phyloP scores from a whole-genome alignment of 2,797 vertebrate genomes.

The Poeciliopsis gracilis region DNA sequence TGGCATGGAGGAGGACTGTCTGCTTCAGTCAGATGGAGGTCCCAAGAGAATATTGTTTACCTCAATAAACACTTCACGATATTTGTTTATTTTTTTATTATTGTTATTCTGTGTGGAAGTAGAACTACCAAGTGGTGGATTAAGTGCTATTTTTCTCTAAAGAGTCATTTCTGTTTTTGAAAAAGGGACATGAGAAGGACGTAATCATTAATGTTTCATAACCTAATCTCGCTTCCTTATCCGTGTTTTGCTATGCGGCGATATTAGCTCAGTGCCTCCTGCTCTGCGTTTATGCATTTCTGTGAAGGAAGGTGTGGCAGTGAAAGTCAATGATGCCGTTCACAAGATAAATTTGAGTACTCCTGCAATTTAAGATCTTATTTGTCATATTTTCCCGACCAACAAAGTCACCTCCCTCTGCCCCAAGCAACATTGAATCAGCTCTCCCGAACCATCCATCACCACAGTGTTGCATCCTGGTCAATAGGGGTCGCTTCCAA shows the following conservation, averaged over 20 bases:
- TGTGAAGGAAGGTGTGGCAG: conserved; percentile 6
- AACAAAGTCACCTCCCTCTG: conserved; percentile 29
- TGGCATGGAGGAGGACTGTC: conserved; percentile 7
- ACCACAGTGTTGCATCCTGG: conserved; percentile 37
- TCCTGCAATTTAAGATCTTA: conserved; percentile 35
- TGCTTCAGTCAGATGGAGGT: conserved; percentile 17
- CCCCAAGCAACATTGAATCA: conserved; percentile 40
- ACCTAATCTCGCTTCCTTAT: conserved; percentile 57
- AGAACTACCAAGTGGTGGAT: conserved; percentile 32
- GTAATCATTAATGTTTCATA: conserved; percentile 70
- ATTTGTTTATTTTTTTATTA: conserved; percentile 71
- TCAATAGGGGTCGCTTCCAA: conserved; percentile 66
- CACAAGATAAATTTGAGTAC: conserved; percentile 27
- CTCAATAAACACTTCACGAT: conserved; percentile 59
- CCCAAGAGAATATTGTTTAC: conserved; percentile 53
- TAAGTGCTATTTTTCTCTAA: conserved; percentile 51
- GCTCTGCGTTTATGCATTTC: conserved; percentile 23
- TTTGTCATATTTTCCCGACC: conserved; percentile 40
- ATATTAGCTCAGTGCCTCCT: conserved; percentile 19
- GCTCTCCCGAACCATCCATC: conserved; percentile 57
- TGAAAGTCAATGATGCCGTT: conserved; percentile 7
- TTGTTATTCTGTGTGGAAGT: conserved; percentile 40
- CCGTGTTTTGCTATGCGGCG: conserved; percentile 29
- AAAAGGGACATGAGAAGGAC: conserved; percentile 32
- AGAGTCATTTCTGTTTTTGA: conserved; percentile 31